These are phyloP conservation scores for Hylaeus anthracinus DNA, from an alignment of 1,140 invertebrate genomes.

Conservation along the genomic window DNA sequence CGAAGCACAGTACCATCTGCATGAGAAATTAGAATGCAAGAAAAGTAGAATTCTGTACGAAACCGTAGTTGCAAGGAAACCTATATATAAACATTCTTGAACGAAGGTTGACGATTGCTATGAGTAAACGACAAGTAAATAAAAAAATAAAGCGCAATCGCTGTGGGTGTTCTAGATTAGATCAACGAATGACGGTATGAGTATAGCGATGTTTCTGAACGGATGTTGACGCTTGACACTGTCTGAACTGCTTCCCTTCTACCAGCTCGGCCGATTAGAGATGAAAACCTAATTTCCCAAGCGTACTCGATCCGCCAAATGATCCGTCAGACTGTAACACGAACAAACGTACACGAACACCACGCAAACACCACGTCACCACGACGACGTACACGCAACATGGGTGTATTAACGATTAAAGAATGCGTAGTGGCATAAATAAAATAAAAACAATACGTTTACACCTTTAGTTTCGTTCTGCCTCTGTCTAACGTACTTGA, in stretches of 20 bases:
- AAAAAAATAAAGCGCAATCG: background rate
- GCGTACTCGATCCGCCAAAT: background rate
- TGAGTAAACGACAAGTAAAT: too few species aligned
- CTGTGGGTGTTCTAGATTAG: conserved; percentile 6
- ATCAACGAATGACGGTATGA: background rate
- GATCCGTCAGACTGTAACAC: background rate
- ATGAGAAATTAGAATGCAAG: conserved; percentile 43
- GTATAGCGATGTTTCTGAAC: background rate
- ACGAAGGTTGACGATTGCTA: background rate
- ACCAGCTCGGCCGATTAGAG: conserved; percentile 10
- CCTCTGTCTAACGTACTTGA: conserved; percentile 62
- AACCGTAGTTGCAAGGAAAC: conserved; percentile 29
- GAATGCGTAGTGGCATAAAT: conserved; percentile 61
- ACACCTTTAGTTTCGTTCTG: conserved; percentile 58
- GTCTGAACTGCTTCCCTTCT: conserved; percentile 21
- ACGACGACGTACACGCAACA: conserved; percentile 42
- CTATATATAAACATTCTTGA: background rate
- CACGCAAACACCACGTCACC: background rate
- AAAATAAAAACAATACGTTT: conserved; percentile 3
- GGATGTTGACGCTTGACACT: conserved; percentile 19
- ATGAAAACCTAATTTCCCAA: conserved; percentile 5
- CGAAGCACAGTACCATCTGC: conserved; percentile 20
- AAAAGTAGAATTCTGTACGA: conserved; percentile 9
- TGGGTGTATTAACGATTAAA: conserved; percentile 55
- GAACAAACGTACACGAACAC: background rate